Conservation (phyloP, 2,888 invertebrate genomes). For the Lepidochrysops patricia region DNA sequence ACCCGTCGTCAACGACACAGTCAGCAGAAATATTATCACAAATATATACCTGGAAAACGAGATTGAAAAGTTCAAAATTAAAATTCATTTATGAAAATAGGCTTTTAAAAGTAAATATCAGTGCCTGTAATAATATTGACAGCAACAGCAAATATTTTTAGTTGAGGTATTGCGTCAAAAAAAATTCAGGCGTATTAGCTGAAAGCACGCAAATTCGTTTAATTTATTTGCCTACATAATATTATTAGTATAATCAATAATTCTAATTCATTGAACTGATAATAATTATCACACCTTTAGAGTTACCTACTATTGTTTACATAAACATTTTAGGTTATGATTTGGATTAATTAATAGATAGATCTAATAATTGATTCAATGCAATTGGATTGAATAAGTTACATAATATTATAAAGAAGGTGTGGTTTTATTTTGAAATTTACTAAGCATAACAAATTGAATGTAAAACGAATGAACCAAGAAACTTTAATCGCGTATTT, state of each 20-base stretch:
- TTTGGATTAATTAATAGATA: neutral
- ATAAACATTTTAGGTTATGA: neutral
- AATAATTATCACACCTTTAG: neutral
- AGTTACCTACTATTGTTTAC: neutral
- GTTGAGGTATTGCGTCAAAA: neutral
- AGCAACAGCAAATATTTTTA: slow-evolving; percentile 1
- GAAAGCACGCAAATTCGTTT: neutral
- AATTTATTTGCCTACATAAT: neutral
- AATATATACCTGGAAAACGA: neutral
- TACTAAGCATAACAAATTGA: no score
- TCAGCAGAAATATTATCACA: neutral
- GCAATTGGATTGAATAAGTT: neutral
- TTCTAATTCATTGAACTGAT: neutral
- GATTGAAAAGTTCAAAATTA: neutral
- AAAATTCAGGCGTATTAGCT: neutral
- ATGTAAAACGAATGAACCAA: neutral
- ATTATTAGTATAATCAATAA: neutral
- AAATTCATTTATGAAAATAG: neutral
- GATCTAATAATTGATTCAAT: neutral
- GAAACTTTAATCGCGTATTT: neutral
- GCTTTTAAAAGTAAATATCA: neutral
- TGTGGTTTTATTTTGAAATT: no score
- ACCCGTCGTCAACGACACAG: slow-evolving; percentile 22
- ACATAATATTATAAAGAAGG: no score
- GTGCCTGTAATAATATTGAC: slow-evolving; percentile 16